These are phyloP conservation scores for Platycheirus albimanus DNA, from an alignment of 2,888 invertebrate species.

Conservation along the genomic window DNA sequence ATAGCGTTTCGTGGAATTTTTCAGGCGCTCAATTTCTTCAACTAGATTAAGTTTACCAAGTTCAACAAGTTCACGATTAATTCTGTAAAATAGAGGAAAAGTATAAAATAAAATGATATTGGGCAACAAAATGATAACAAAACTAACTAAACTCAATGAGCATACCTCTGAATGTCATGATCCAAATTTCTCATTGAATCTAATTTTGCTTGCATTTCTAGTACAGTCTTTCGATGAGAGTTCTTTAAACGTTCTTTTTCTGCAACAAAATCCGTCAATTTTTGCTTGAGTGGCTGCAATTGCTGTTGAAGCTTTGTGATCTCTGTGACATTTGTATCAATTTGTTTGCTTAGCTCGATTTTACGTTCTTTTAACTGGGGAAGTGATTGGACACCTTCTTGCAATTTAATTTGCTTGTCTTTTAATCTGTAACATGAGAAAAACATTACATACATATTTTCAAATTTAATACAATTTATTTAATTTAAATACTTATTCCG, in stretches of 20 bases:
- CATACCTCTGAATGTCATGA: constrained; percentile 80
- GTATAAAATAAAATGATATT: not conserved
- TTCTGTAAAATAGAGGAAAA: constrained; percentile 76
- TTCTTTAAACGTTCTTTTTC: constrained; percentile 79
- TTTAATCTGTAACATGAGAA: constrained; percentile 83
- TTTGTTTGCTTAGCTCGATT: constrained; percentile 76
- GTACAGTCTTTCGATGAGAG: constrained; percentile 77
- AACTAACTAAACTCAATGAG: not conserved
- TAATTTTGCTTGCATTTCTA: constrained; percentile 76
- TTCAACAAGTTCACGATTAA: constrained; percentile 84
- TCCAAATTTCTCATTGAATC: constrained; percentile 78
- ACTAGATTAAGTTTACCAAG: constrained; percentile 85
- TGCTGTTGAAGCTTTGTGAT: constrained; percentile 82
- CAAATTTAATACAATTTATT: not conserved
- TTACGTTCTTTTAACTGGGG: constrained; percentile 80
- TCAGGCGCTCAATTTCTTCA: constrained; percentile 84
- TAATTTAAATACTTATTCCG: constrained; percentile 77
- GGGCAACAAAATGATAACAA: not conserved
- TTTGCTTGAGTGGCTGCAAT: constrained; percentile 81
- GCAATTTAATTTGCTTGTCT: constrained; percentile 88
- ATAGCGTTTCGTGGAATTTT: constrained; percentile 83
- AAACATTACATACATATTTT: constrained; percentile 19
- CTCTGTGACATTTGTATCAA: constrained; percentile 80
- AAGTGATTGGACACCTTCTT: constrained; percentile 84
- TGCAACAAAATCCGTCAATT: constrained; percentile 80